phyloP scores from a whole-genome alignment of 1,140 invertebrate species.

The Drosophila hydei region DNA sequence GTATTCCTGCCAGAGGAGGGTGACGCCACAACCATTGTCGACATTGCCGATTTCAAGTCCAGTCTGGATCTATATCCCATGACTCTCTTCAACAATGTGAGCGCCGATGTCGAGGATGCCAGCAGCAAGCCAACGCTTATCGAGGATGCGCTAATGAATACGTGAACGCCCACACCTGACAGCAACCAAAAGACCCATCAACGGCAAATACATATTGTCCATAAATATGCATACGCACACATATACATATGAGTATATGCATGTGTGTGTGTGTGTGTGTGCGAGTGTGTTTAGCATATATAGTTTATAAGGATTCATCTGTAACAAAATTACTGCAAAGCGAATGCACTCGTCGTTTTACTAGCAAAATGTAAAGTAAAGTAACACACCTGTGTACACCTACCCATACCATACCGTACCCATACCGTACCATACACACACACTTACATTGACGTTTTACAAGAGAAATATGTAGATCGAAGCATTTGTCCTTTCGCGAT shows the following conservation, averaged over 20 bases:
- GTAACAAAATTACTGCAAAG: neutral
- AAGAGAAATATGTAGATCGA: neutral
- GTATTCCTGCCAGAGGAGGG: constrained; percentile 61
- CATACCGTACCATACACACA: constrained; percentile 2
- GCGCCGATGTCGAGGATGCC: neutral
- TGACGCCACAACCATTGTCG: constrained; percentile 63
- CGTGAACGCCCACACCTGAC: constrained; percentile 27
- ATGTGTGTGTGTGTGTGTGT: no score
- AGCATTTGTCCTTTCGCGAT: constrained; percentile 8
- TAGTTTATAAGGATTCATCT: constrained; percentile 3
- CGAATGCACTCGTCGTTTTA: neutral
- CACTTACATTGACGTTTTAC: neutral
- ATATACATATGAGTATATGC: no score
- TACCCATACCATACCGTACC: neutral
- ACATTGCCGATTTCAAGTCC: constrained; percentile 78
- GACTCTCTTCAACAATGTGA: constrained; percentile 13
- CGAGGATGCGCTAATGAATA: constrained; percentile 37
- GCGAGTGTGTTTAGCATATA: no score
- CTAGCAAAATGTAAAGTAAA: neutral
- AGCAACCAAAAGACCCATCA: neutral
- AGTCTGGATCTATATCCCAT: constrained; percentile 79
- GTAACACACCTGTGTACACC: neutral
- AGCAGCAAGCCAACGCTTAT: constrained; percentile 29
- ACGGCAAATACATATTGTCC: neutral
- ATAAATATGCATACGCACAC: no score